Base-by-base conservation (phyloP, 2,113 vertebrate genomes). In the Cyprinodon tularosa region DNA sequence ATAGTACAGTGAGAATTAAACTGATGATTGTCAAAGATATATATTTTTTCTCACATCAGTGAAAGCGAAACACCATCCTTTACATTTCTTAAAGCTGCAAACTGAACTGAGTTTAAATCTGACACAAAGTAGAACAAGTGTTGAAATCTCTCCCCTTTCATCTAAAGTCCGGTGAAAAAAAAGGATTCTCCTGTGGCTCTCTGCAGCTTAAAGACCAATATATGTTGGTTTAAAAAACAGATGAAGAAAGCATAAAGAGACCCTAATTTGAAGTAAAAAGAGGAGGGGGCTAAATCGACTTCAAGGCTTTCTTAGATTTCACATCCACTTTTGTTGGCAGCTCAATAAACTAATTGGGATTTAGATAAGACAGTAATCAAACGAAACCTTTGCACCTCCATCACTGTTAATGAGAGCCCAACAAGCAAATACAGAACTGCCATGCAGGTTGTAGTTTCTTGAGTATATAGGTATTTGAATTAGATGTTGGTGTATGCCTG, bases 381-480 rank as follows among this genome's bases (percentile, higher is more conserved):
- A 90, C 78, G 44, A 88, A 76, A 72, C 45, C 83, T 73, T 76
- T 72, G 72, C 85, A 78, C 78, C 86, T 88, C 85, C 80, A 82
- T 89, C 89, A 82, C 63, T 42, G 80, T 78, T 82, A 87, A 88
- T 89, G 84, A 89, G 89, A 88, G 78, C 82, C 76, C 82, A 75
- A 80, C 85, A 77, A 84, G 80, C 69, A 78, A 72, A 86, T 48
- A 70, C 73, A 77, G 66, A 77, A 73, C 64, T 71, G 80, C 78
- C 63, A 69, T 22, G 47, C 0, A 57, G 85, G 87, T 91, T 91
- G 90, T 87, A 88, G 84, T 87, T 62, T 44, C n/a, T 40, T 20
- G 48, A 81, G 80, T 53, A 64, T 63, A 68, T 82, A 29, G 29
- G 77, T 80, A 80, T 75, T 42, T 76, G 66, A 73, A 44, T 62